phyloP scores from a whole-genome alignment of 2,888 invertebrate species.

The Apamea anceps region DNA sequence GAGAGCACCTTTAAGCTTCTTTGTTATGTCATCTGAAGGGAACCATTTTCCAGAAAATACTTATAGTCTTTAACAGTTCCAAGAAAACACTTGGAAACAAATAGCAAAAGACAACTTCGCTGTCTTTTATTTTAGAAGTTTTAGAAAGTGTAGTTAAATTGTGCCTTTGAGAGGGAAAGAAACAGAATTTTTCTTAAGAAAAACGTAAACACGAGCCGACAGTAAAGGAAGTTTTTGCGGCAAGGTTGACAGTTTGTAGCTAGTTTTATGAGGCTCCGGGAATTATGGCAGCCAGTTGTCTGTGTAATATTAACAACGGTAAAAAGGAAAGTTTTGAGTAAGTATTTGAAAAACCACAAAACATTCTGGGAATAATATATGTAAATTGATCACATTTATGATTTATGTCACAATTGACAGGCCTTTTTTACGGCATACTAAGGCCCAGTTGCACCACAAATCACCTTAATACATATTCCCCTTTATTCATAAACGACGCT shows the following conservation, averaged over 20 bases:
- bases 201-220: not conserved
- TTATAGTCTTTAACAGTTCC: not conserved
- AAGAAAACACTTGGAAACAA: not conserved
- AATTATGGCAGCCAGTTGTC: not conserved
- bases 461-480: not conserved
- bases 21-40: not conserved
- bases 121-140: not conserved
- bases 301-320: not conserved
- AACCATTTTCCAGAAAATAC: not conserved
- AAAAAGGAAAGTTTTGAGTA: not conserved
- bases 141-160: not conserved
- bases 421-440: not conserved
- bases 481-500: too few relatives aligned
- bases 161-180: not conserved
- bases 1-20: not conserved
- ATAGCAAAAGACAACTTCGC: not conserved
- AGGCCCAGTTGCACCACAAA: too few relatives aligned
- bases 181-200: not conserved
- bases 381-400: not conserved
- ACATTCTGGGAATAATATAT: not conserved
- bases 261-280: slow-evolving; percentile 15
- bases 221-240: not conserved
- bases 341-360: too few relatives aligned
- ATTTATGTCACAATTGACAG: not conserved
- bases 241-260: slow-evolving; percentile 11